phyloP scores from a whole-genome alignment of 2,888 invertebrate genomes.

The Rosalia funebris region DNA sequence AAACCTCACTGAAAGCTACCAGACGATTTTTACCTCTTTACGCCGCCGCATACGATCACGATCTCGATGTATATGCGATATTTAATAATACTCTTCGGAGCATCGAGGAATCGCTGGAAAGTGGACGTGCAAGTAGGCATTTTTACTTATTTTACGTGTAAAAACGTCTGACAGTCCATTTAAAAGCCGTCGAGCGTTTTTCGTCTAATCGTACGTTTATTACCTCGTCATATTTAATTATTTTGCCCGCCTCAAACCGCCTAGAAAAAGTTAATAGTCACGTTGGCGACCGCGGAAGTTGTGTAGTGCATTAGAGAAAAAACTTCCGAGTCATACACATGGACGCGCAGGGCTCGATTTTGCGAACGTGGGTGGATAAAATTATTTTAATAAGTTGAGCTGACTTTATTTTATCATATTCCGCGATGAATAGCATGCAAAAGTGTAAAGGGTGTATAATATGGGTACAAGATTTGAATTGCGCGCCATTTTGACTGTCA shows the following conservation, averaged over 20 bases:
- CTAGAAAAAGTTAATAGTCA: constrained; percentile 9
- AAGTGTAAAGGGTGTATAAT: no score
- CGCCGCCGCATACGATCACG: not conserved
- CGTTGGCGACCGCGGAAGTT: constrained; percentile 4
- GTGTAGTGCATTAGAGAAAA: no score
- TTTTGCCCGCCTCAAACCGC: not conserved
- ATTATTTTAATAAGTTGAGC: no score
- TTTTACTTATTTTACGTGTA: not conserved
- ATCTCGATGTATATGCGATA: not conserved
- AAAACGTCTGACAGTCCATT: not conserved
- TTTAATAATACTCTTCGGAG: not conserved
- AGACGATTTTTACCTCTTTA: not conserved
- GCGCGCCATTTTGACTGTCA: no score
- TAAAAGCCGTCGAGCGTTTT: not conserved
- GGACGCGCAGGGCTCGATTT: no score
- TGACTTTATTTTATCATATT: no score
- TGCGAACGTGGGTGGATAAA: no score
- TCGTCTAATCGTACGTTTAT: not conserved
- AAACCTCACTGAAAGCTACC: not conserved
- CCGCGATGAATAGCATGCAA: no score
- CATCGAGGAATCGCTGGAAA: not conserved
- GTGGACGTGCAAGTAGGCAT: not conserved
- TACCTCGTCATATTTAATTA: constrained; percentile 9
- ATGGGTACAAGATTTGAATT: no score
- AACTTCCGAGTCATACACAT: no score